phyloP scores from a whole-genome alignment of 2,113 vertebrate genomes.

The Thryonomys swinderianus region DNA sequence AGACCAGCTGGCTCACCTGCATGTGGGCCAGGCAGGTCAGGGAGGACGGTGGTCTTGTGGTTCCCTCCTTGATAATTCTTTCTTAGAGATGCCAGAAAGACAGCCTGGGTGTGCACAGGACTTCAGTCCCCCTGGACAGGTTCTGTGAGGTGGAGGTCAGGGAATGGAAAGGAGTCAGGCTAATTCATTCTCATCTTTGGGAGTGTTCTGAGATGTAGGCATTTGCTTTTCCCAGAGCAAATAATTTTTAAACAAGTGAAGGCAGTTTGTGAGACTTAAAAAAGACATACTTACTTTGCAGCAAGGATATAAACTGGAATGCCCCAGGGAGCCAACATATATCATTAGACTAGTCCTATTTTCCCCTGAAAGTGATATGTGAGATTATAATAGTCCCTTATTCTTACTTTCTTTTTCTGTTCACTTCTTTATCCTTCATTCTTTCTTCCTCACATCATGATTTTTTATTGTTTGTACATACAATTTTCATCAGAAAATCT shows the following conservation, averaged over 20 bases:
- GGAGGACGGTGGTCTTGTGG: no score
- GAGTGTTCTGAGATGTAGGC: background rate
- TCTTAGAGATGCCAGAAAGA: background rate
- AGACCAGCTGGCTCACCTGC: background rate
- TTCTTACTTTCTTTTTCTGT: background rate
- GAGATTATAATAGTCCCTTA: no score
- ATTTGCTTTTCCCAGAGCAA: background rate
- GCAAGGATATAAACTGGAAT: background rate
- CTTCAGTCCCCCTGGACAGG: no score
- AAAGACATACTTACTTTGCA: background rate
- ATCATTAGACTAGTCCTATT: accelerated
- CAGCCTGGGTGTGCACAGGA: background rate
- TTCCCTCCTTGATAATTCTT: background rate
- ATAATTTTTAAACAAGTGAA: background rate
- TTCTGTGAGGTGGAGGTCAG: background rate
- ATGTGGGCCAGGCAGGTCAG: background rate
- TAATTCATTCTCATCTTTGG: background rate
- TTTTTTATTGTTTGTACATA: background rate
- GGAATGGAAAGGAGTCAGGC: background rate
- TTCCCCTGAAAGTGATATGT: background rate
- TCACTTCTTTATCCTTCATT: background rate
- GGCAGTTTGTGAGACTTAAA: background rate
- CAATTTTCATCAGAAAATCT: background rate
- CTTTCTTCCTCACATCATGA: background rate
- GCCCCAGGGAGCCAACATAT: background rate